These are phyloP conservation scores for Crepidodera aurea DNA, from an alignment of 2,888 invertebrate genomes.

Conservation along the genomic window DNA sequence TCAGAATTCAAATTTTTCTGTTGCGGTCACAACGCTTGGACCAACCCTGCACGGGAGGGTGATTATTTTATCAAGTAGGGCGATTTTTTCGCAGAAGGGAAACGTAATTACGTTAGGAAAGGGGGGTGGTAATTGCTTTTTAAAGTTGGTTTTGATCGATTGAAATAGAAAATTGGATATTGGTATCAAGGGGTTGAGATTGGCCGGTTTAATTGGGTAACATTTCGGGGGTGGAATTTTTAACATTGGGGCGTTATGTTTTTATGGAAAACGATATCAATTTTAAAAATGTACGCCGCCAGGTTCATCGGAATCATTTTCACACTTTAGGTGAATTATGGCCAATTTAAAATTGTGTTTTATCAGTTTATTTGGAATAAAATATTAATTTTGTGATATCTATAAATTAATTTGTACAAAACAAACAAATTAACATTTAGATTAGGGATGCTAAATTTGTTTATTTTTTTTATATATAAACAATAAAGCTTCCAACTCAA, in stretches of 20 bases:
- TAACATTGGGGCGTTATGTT: constrained; percentile 10
- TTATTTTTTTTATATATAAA: no score
- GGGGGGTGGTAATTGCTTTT: constrained; percentile 60
- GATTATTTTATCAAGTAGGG: constrained; percentile 38
- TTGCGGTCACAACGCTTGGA: neutral
- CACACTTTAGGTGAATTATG: no score
- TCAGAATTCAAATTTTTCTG: neutral
- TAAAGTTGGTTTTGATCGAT: constrained; percentile 54
- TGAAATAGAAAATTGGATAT: constrained; percentile 44
- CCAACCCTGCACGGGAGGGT: constrained; percentile 27
- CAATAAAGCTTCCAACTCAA: no score
- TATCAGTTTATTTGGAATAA: no score
- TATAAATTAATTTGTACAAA: no score
- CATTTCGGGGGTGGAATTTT: constrained; percentile 20
- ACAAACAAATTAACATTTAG: no score
- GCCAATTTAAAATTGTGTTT: no score
- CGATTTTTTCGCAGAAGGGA: constrained; percentile 52
- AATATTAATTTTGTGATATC: no score
- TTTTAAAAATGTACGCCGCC: neutral
- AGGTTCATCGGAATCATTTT: no score
- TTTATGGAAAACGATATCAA: constrained; percentile 2
- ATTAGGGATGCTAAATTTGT: no score
- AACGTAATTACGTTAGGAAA: constrained; percentile 59
- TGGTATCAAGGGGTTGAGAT: constrained; percentile 40
- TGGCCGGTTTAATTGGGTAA: constrained; percentile 38